A percentile compares a stretch with the other conserved stretches of the same genome.
phyloP scores from a whole-genome alignment of 2,888 invertebrate genomes.

The Xanthorhoe designata region DNA sequence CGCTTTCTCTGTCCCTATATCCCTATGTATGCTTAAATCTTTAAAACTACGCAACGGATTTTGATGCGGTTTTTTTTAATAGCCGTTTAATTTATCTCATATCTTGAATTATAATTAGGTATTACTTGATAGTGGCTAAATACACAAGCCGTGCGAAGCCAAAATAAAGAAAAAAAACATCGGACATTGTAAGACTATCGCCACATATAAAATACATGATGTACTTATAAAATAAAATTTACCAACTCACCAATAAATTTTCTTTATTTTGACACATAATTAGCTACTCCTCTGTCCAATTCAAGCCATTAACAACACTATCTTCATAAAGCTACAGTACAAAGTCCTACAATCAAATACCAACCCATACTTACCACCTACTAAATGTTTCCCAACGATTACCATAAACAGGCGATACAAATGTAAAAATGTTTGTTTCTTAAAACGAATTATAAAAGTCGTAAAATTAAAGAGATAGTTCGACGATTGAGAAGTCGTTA shows the following conservation, averaged over 20 bases:
- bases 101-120: no score
- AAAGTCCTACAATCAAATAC: conserved; percentile 2
- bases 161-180: no score
- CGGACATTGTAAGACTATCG: no score
- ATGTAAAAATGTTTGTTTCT: conserved; percentile 42
- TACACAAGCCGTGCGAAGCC: no score
- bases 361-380: conserved; percentile 23
- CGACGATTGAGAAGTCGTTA: conserved; percentile 27
- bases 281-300: neutral
- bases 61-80: no score
- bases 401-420: conserved; percentile 39
- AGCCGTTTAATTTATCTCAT: no score
- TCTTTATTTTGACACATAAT: neutral
- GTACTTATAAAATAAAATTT: neutral
- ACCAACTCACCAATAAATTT: neutral
- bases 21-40: no score
- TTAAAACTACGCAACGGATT: no score
- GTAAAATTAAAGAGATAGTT: conserved; percentile 26
- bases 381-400: conserved; percentile 30
- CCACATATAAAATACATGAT: neutral
- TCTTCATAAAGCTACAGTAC: conserved; percentile 1
- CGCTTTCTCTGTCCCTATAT: no score
- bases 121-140: no score
- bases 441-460: conserved; percentile 36
- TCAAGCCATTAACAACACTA: neutral